These are phyloP conservation scores for Drosophila biarmipes DNA, from an alignment of 1,140 invertebrate genomes.

Conservation along the genomic window DNA sequence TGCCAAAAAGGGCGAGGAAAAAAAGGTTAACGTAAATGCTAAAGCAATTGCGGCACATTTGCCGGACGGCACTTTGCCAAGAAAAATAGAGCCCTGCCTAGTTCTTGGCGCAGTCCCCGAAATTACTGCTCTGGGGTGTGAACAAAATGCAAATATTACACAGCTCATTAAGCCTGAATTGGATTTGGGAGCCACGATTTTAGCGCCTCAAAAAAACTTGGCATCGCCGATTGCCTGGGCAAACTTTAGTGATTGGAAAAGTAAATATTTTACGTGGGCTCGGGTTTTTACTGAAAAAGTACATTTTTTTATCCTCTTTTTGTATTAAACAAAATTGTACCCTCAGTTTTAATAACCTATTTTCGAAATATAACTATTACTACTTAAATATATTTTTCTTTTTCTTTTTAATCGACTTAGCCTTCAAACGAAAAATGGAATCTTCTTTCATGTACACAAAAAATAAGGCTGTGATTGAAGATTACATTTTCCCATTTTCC, in stretches of 20 bases:
- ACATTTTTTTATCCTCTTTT: too few species aligned
- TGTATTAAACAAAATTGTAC: too few species aligned
- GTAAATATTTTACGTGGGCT: background rate
- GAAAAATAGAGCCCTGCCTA: slow-evolving; percentile 53
- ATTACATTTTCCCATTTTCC: background rate
- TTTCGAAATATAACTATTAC: too few species aligned
- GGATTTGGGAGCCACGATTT: slow-evolving; percentile 52
- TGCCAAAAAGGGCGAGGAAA: slow-evolving; percentile 24
- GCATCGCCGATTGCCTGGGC: slow-evolving; percentile 20
- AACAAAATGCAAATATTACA: slow-evolving; percentile 81
- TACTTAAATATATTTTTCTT: too few species aligned
- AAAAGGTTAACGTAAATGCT: slow-evolving; percentile 20
- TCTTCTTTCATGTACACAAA: too few species aligned
- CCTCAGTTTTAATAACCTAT: too few species aligned
- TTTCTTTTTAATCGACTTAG: too few species aligned
- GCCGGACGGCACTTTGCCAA: slow-evolving; percentile 65
- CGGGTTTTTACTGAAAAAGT: too few species aligned
- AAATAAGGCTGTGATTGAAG: background rate
- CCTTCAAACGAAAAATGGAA: too few species aligned
- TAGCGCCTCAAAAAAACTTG: slow-evolving; percentile 35
- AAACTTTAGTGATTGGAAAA: background rate
- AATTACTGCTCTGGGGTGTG: slow-evolving; percentile 71
- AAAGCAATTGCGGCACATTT: slow-evolving; percentile 38
- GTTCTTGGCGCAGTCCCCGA: slow-evolving; percentile 49
- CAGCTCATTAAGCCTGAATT: slow-evolving; percentile 76